phyloP scores from a whole-genome alignment of 2,888 invertebrate genomes.

The Rhamnusium bicolor region DNA sequence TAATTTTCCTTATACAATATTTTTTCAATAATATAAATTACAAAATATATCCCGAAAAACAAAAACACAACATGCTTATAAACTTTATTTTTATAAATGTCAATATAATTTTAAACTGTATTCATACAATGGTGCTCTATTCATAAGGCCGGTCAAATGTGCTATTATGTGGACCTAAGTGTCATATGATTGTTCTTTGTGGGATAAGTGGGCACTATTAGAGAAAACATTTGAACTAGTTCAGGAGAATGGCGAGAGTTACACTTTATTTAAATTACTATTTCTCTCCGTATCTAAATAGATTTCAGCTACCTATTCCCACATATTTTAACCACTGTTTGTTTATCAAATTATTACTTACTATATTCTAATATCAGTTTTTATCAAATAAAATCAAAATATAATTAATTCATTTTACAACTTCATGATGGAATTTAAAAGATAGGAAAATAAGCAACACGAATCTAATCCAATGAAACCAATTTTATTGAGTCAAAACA shows the following conservation, averaged over 20 bases:
- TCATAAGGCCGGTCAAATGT: neutral
- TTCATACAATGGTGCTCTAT: neutral
- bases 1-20: too few relatives aligned
- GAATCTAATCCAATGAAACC: too few relatives aligned
- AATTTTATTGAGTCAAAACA: too few relatives aligned
- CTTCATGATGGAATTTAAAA: too few relatives aligned
- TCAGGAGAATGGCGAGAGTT: neutral
- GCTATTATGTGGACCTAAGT: neutral
- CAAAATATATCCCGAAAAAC: too few relatives aligned
- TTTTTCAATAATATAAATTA: too few relatives aligned
- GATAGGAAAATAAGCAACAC: too few relatives aligned
- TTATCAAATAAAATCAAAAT: too few relatives aligned
- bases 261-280: neutral
- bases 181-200: neutral
- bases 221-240: neutral
- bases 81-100: neutral
- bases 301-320: neutral
- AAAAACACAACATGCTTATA: neutral
- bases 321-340: neutral
- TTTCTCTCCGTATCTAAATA: too few relatives aligned
- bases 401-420: too few relatives aligned
- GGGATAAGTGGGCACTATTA: neutral
- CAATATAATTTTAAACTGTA: neutral
- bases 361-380: neutral
- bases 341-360: neutral